A percentile compares a stretch with the other conserved stretches of the same genome.
Conservation (phyloP, 2,113 vertebrate species). For the Anthoscopus minutus region DNA sequence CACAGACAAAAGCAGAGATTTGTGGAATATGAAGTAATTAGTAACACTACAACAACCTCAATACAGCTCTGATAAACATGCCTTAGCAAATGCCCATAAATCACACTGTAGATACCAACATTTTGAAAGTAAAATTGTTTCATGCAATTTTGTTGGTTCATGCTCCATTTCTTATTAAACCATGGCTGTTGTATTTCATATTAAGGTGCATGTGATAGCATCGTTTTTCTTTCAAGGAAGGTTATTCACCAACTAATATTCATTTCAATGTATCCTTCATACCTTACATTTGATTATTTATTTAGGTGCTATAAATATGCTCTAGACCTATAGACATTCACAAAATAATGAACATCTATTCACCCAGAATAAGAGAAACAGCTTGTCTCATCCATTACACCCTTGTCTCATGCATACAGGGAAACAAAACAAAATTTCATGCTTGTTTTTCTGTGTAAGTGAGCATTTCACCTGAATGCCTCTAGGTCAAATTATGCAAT, state of each 20-base stretch:
- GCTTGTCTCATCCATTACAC: neutral
- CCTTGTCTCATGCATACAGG: neutral
- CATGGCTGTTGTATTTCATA: neutral
- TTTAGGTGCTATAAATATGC: neutral
- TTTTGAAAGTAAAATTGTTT: conserved; percentile 58
- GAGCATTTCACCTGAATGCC: neutral
- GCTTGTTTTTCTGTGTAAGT: neutral
- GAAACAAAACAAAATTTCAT: neutral
- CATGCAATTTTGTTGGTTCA: conserved; percentile 35
- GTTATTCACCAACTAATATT: neutral
- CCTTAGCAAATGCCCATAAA: conserved; percentile 42
- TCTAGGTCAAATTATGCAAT: neutral
- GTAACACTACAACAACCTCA: conserved; percentile 34
- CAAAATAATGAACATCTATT: neutral
- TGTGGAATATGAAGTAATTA: conserved; percentile 17
- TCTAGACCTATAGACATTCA: neutral
- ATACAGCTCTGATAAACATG: neutral
- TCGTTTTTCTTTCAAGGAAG: neutral
- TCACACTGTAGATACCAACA: conserved; percentile 37
- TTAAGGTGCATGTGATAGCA: neutral
- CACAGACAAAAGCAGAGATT: conserved; percentile 20
- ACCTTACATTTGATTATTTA: neutral
- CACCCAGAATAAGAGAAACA: neutral
- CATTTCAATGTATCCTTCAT: neutral
- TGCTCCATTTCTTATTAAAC: conserved; percentile 2